Evolutionary conservation across 2,888 invertebrate species (phyloP), one percentile per base, ranked within the genome.

Genomic region (Oligia fasciuncula): DNA sequence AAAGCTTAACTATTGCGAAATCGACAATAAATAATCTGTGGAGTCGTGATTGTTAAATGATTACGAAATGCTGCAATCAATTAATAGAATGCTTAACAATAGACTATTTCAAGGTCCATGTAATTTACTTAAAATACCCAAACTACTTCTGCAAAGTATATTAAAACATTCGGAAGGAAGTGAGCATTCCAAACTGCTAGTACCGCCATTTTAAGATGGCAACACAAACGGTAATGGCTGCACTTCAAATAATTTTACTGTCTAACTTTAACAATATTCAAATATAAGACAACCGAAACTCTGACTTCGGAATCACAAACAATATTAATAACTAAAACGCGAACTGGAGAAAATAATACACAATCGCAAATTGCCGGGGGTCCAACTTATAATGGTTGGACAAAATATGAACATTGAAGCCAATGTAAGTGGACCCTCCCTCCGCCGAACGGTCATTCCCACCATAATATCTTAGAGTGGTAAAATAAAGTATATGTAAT

Each of bases 401-500:
- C 19, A 54, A 78, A 67, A 77, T 75, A 66, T 60, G n/a, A 73
- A 51, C 63, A 62, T 60, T 5, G 73, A 6, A 5, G 40, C 89
- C 78, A 72, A 62, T 69, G 60, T 85, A 84, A 80, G 70, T 54
- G 75, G 83, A 79, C 43, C 88, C 87, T 70, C 89, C 88, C 89
- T 85, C 57, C 29, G 13, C 29, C 74, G 62, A 51, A 69, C 83
- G 89, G 88, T 88, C 88, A 89, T 88, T 86, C 82, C 80, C 75
- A 79, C 85, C 78, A 89, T 86, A 86, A 88, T 88, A 89, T 84
- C 82, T 88, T 76, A 79, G 89, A 88, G 88, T 89, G 88, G 87
- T 81, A 88, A 89, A 88, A 89, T 88, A 88, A 85, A 88, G 79
- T 88, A 89, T 83, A 85, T 87, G 86, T 85, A 87, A 73, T 86